Evolutionary conservation across 2,888 invertebrate genomes (phyloP), one percentile per base, ranked within the genome.

Genomic region (Drosophila acutilabella): DNA sequence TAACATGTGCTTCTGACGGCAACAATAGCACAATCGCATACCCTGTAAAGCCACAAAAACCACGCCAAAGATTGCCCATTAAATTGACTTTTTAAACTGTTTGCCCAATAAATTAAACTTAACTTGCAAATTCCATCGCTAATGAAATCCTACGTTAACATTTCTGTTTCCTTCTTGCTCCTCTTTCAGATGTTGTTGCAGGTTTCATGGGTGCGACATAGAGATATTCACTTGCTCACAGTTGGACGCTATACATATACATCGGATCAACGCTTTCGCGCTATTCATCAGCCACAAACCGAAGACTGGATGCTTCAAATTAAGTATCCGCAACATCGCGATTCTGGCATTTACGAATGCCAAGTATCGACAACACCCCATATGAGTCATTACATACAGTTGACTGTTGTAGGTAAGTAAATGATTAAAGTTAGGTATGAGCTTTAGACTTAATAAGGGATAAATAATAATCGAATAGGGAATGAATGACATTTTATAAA

Each of bases 301-400:
- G 97, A 97, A 93, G 98, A 98, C 93, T 98, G 97, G 97, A 97
- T 96, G 73, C 94, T 98, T 83, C 96, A 96, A 94, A 97, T 98
- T 92, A 97, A 97, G 92, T 98, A 97, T 92, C 96, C 97, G 1
- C 97, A 98, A 92, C 96, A 97, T 91, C 94, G 97, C 80, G 98
- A 98, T 69, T 92, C 93, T 2, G 98, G 98, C 69, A 95, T 97
- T 87, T 98, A 98, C 93, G 98, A 98, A 93, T 98, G 98, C 93
- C 98, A 98, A 94, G 96, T 98, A 91, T 97, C 97, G 82, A 97
- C 98, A 71, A 97, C 97, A 65, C 98, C 98, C 20, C 98, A 97
- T 91, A 96, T 97, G 94, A 97, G 97, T 90, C 97, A 97, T 93
- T 97, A 96, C 92, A 96, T 98, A 91, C 96, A 97, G 92, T 95